These are phyloP conservation scores for Agrilus mali DNA, from an alignment of 2,888 invertebrate species.

Conservation along the genomic window DNA sequence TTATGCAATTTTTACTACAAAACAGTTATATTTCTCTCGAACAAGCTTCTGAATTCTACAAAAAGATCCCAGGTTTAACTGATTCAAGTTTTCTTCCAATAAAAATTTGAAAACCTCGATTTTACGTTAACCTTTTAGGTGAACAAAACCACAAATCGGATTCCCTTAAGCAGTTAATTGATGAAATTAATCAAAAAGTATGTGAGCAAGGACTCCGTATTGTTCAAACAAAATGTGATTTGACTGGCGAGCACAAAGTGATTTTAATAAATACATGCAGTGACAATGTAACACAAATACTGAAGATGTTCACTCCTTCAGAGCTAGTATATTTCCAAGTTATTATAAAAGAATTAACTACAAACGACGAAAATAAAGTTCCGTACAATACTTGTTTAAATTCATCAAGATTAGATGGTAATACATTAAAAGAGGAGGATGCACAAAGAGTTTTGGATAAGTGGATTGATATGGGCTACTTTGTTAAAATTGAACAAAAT, in stretches of 20 bases:
- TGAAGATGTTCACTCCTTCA: slow-evolving; percentile 17
- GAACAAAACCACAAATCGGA: slow-evolving; percentile 2
- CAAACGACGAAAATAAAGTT: slow-evolving; percentile 19
- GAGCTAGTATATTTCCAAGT: slow-evolving; percentile 27
- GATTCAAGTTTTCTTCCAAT: background rate
- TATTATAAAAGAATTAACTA: slow-evolving; percentile 23
- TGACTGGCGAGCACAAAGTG: slow-evolving; percentile 20
- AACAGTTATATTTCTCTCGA: slow-evolving; percentile 18
- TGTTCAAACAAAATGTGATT: slow-evolving; percentile 21
- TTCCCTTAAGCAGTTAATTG: slow-evolving; percentile 16
- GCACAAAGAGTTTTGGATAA: slow-evolving; percentile 21
- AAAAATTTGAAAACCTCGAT: background rate
- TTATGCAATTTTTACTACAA: slow-evolving; percentile 24
- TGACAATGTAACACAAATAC: slow-evolving; percentile 23
- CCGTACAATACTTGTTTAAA: slow-evolving; percentile 21
- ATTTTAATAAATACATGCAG: slow-evolving; percentile 23
- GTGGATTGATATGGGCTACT: slow-evolving; percentile 23
- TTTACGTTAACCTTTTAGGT: slow-evolving; percentile 2
- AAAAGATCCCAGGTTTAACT: slow-evolving; percentile 1
- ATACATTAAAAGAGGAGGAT: slow-evolving; percentile 17
- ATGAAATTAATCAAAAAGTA: slow-evolving; percentile 23
- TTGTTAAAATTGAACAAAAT: slow-evolving; percentile 17
- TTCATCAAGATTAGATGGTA: slow-evolving; percentile 20
- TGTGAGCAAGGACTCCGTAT: slow-evolving; percentile 23
- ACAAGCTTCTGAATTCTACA: slow-evolving; percentile 16